Evolutionary conservation across 2,113 vertebrate genomes (phyloP), one percentile per base, ranked within the genome.

Genomic region (Otocyon megalotis): DNA sequence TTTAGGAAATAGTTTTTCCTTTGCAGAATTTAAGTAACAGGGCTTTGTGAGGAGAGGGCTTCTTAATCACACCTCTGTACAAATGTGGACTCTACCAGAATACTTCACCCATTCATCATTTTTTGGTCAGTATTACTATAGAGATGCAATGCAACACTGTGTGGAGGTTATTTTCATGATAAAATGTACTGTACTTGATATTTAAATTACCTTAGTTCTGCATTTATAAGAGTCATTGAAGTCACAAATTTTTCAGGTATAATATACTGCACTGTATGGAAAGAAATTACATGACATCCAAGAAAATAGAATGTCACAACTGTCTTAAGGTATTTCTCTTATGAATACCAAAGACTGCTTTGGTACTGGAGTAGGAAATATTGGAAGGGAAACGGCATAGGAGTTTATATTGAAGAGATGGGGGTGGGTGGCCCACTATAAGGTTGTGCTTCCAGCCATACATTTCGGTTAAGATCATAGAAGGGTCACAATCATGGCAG

Each of bases 141-240:
- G 77, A 69, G 35, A 88, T n/a, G 28, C 9, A 48, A 88, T 35
- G 19, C 71, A 63, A 35, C 74, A n/a, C n/a, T 58, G 12, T 56
- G n/a, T 67, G 62, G 80, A 95, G 48, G 54, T 53, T 93, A 62
- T 90, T 95, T 87, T 94, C 58, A 72, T 79, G 82, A 81, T 13
- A 90, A 74, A 93, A 88, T 77, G 35, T n/a, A 32, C 50, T 67
- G 13, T 72, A 32, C 95, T 76, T 96, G 71, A 81, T 80, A 48
- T 80, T 90, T 92, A 92, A 97, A 94, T 94, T 84, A 37, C 3
- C 48, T 74, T 82, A 79, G 16, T 53, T 93, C 77, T 92, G 30
- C 84, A 69, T 85, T 92, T 94, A 76, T 10, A 71, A 71, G 24
- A 69, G 56, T 67, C 82, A 65, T 14, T 9, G 37, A 81, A 93